These are phyloP conservation scores for Phymatocera aterrima DNA, from an alignment of 2,888 invertebrate genomes.

Conservation along the genomic window DNA sequence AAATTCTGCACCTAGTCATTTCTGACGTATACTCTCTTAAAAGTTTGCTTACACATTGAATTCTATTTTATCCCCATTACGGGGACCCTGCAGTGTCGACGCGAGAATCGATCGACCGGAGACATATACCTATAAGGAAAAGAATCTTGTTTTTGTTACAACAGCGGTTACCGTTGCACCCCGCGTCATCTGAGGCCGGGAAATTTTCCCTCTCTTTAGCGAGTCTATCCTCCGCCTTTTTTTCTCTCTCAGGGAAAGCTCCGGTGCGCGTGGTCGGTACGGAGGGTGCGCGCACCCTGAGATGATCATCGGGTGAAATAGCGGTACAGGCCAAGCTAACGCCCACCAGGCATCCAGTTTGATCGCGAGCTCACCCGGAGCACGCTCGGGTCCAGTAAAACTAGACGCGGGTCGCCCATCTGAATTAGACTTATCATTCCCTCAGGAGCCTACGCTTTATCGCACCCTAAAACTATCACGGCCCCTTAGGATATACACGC, in stretches of 20 bases:
- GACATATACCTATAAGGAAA: neutral
- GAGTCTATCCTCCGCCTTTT: neutral
- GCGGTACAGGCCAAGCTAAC: slow-evolving; percentile 38
- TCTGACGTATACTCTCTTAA: neutral
- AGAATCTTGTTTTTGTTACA: slow-evolving; percentile 25
- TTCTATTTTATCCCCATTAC: neutral
- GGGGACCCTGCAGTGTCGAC: neutral
- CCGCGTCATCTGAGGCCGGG: neutral
- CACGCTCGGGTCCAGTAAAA: neutral
- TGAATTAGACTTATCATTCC: neutral
- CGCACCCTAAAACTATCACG: neutral
- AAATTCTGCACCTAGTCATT: neutral
- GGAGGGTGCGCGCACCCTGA: slow-evolving; percentile 22
- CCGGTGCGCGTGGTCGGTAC: slow-evolving; percentile 24
- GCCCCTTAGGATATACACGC: neutral
- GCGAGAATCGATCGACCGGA: slow-evolving; percentile 12
- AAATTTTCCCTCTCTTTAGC: neutral
- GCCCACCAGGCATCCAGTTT: slow-evolving; percentile 43
- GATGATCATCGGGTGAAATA: slow-evolving; percentile 17
- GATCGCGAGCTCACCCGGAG: slow-evolving; percentile 42
- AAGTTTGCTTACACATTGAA: neutral
- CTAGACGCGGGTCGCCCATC: neutral
- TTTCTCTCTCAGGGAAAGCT: neutral
- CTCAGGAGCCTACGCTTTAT: neutral
- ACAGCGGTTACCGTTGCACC: neutral